phyloP scores from a whole-genome alignment of 2,113 vertebrate species.

The Origma solitaria region DNA sequence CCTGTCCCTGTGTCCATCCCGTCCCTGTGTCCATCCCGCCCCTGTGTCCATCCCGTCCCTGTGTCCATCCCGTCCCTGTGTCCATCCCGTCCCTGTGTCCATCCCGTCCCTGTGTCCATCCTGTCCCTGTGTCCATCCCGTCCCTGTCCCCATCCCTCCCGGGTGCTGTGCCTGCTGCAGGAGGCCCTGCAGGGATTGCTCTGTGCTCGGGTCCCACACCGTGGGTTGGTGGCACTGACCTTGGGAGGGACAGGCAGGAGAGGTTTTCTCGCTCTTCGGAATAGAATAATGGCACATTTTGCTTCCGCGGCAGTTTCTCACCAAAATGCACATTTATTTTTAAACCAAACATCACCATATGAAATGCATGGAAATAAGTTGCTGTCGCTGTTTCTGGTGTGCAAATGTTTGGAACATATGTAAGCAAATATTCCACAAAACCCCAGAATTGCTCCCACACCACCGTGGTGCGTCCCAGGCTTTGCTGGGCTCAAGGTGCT shows the following conservation, averaged over 20 bases:
- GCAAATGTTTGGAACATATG: not conserved
- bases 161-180: not conserved
- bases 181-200: not conserved
- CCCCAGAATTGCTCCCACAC: rapidly evolving
- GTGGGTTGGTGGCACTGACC: not conserved
- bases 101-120: no score
- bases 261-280: not conserved
- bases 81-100: no score
- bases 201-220: not conserved
- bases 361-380: not conserved
- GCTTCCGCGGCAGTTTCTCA: not conserved
- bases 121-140: no score
- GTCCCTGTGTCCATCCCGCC: no score
- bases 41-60: no score
- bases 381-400: not conserved
- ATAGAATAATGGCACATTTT: not conserved
- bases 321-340: not conserved
- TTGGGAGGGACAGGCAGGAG: not conserved
- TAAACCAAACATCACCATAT: not conserved
- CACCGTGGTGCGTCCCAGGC: not conserved
- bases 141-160: not conserved
- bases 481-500: not conserved
- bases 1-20: no score
- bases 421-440: not conserved
- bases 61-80: no score